Base-by-base conservation (phyloP, 2,113 vertebrate genomes). In the Burhinus oedicnemus region DNA sequence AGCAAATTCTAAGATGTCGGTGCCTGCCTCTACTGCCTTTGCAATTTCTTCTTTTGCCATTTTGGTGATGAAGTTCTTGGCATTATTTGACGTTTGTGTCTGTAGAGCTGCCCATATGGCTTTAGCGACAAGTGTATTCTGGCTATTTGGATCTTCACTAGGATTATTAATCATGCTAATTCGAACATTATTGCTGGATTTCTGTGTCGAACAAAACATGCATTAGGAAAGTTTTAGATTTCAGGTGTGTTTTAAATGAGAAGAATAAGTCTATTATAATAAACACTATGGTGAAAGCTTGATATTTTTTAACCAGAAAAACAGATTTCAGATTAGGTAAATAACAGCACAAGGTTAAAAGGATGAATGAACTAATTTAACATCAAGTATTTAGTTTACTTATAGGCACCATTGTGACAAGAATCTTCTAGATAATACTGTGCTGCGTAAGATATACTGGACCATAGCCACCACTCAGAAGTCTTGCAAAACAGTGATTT, bases 11-110 rank as follows among this genome's bases (percentile, higher is more conserved):
- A 88, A 64, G 5, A 99, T 95, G 82, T 99, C 98, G 1, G 94
- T 93, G 78, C 99, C 99, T 11, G 95, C 95, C 15, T 98, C 98
- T 95, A 99, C 82, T 3, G 98, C 98, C 5, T 97, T 91, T 8
- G 98, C 99, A 2, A 97, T 99, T 89, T 99, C 99, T 74, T 99
- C 99, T 95, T 99, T 99, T 26, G 98, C 97, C 98, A 99, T 97
- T 97, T 99, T 99, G 92, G 99, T 99, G 98, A 99, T 99, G 97
- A 99, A 99, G 97, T 99, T 99, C 98, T 99, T 99, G 93, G 99
- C 99, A 32, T 99, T 99, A 94, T 98, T 99, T 69, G 99, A 99
- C 0, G 98, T 98, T 88, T 99, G 99, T 5, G 99, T 99, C 96
- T 99, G 99, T 61, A 99, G 98, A 95, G 99, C 98, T 36, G 99